phyloP scores from a whole-genome alignment of 1,140 invertebrate genomes.

The Drosophila aff. region DNA sequence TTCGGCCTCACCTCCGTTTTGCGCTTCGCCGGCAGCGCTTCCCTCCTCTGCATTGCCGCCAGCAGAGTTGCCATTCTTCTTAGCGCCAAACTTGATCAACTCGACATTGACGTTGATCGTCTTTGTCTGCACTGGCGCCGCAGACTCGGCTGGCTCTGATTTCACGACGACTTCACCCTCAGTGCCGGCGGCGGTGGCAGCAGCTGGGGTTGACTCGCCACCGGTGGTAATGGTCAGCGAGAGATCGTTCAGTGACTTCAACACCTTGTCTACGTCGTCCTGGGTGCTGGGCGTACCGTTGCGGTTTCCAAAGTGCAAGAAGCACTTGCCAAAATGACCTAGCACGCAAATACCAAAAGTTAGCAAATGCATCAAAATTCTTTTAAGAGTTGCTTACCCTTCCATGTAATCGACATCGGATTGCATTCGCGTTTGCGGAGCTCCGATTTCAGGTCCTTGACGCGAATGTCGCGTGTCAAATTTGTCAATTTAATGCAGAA shows the following conservation, averaged over 20 bases:
- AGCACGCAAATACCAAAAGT: background rate
- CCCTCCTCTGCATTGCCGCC: conserved; percentile 50
- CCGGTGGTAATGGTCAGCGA: conserved; percentile 83
- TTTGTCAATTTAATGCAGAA: conserved; percentile 87
- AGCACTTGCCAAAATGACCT: conserved; percentile 87
- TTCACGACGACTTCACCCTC: conserved; percentile 53
- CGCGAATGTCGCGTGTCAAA: conserved; percentile 86
- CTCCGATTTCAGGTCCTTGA: conserved; percentile 88
- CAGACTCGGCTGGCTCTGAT: conserved; percentile 47
- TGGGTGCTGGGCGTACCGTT: conserved; percentile 81
- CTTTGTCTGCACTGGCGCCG: conserved; percentile 71
- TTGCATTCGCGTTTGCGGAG: conserved; percentile 87
- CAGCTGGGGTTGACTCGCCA: conserved; percentile 47
- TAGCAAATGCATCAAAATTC: background rate
- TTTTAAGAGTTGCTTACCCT: conserved; percentile 50
- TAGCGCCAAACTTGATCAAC: conserved; percentile 70
- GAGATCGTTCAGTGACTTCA: conserved; percentile 86
- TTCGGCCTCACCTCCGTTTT: conserved; percentile 44
- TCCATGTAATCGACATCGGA: conserved; percentile 88
- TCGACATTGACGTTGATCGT: conserved; percentile 78
- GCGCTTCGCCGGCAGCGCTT: conserved; percentile 48
- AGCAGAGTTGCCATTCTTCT: conserved; percentile 50
- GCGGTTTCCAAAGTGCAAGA: conserved; percentile 87
- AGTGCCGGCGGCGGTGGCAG: conserved; percentile 36
- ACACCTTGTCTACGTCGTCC: conserved; percentile 86